Evolutionary conservation across 2,888 invertebrate genomes (phyloP).

Genomic region (Melinopterus prodromus): DNA sequence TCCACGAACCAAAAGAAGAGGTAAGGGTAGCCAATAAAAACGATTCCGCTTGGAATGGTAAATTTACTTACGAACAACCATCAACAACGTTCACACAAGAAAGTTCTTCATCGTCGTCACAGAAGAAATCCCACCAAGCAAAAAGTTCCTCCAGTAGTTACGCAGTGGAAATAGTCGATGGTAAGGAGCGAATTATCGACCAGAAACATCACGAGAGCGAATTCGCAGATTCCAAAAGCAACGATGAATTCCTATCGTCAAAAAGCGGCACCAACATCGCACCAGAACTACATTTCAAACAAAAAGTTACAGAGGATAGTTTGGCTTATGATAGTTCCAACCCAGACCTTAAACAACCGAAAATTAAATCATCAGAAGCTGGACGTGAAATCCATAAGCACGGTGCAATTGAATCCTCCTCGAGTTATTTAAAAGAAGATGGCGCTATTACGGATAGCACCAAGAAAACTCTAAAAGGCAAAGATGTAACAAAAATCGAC

Average conservation of each 20-base stretch:
- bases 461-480: constrained; percentile 26
- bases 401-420: constrained; percentile 53
- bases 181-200: constrained; percentile 69
- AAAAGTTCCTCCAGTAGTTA: constrained; percentile 72
- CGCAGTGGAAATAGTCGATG: constrained; percentile 71
- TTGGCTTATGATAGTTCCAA: constrained; percentile 67
- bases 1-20: constrained; percentile 59
- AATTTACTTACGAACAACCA: constrained; percentile 59
- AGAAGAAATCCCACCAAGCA: constrained; percentile 64
- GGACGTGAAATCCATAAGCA: constrained; percentile 58
- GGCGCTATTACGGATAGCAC: constrained; percentile 35
- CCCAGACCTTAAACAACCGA: constrained; percentile 59
- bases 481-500: constrained; percentile 17
- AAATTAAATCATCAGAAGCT: constrained; percentile 61
- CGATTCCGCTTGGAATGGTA: constrained; percentile 63
- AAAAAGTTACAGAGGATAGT: constrained; percentile 65
- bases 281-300: constrained; percentile 65
- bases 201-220: constrained; percentile 68
- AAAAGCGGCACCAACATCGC: constrained; percentile 67
- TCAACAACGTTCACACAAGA: constrained; percentile 50
- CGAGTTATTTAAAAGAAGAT: constrained; percentile 44
- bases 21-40: constrained; percentile 55
- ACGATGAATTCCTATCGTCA: constrained; percentile 65
- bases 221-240: constrained; percentile 55
- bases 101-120: constrained; percentile 59